phyloP scores from a whole-genome alignment of 2,888 invertebrate genomes.

The Ptychoptera albimana region DNA sequence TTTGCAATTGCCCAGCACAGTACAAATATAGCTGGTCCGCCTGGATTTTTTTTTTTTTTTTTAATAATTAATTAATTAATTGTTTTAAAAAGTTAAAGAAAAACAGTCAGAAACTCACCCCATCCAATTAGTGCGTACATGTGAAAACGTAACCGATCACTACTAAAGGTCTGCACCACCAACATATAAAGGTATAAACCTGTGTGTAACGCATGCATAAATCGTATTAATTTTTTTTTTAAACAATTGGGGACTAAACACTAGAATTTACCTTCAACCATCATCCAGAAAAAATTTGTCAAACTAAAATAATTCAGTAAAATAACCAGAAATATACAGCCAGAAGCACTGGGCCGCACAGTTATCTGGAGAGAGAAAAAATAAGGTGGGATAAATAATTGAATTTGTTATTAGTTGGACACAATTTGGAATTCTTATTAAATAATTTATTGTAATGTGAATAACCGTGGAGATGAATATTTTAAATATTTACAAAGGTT shows the following conservation, averaged over 20 bases:
- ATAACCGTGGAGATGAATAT: too few relatives aligned
- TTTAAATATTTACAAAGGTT: too few relatives aligned
- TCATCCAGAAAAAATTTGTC: slow-evolving; percentile 98
- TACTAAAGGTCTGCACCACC: slow-evolving; percentile 73
- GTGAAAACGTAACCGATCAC: slow-evolving; percentile 69
- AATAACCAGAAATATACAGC: slow-evolving; percentile 59
- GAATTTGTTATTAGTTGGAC: not conserved
- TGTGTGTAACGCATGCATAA: slow-evolving; percentile 29
- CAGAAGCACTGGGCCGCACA: slow-evolving; percentile 23
- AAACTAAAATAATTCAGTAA: slow-evolving; percentile 81
- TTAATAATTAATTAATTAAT: not conserved
- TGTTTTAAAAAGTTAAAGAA: not conserved
- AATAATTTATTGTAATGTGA: too few relatives aligned
- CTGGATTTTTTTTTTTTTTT: slow-evolving; percentile 12
- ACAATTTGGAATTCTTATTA: too few relatives aligned
- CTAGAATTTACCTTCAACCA: slow-evolving; percentile 62
- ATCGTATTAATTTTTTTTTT: too few relatives aligned
- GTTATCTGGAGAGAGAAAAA: slow-evolving; percentile 49
- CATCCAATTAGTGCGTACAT: slow-evolving; percentile 72
- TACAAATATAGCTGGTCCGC: slow-evolving; percentile 25
- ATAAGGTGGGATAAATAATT: too few relatives aligned
- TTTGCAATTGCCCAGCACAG: slow-evolving; percentile 26
- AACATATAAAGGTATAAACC: slow-evolving; percentile 74
- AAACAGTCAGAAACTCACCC: slow-evolving; percentile 46
- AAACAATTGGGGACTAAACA: not conserved